Evolutionary conservation across 2,797 vertebrate genomes (phyloP), one percentile per base, ranked within the genome.

Genomic region (Huso huso): DNA sequence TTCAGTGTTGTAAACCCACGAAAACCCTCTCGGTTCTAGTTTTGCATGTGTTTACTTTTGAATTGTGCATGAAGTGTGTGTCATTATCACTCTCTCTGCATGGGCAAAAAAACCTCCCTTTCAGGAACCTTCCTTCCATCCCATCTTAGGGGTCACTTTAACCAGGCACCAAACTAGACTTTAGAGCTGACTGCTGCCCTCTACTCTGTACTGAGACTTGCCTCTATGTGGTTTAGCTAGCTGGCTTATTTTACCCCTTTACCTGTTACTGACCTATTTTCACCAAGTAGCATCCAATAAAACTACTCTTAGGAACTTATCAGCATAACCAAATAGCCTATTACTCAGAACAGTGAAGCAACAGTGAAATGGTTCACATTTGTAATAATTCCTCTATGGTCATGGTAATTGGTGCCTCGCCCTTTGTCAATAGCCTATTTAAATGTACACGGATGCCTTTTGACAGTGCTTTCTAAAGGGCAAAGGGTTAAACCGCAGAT

Each of bases 11-110:
- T 68, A 3, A 67, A 73, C 73, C 63, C 49, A 18, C 49, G n/a
- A 59, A 62, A 51, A 63, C 37, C 49, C 8, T 62, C 52, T 58
- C 23, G 13, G n/a, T 66, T 23, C 23, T 50, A 63, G 48, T 84
- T 76, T 10, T 79, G 84, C 83, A 82, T 83, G 85, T 68, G 74
- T 69, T 52, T 68, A 66, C 48, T 61, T 66, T 64, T 67, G 61
- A 73, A 69, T 77, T 72, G 79, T 82, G 82, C 79, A 78, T 79
- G 73, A 81, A 74, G 78, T 83, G 70, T 76, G 67, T 80, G 77
- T 76, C 68, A 51, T 80, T 74, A 69, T 68, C 77, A 59, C 23
- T 60, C 61, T 60, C 23, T 60, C 37, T 62, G 61, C 61, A 62
- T 62, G 61, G 61, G 6, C 61, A 37, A 18, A 13, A 23, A n/a